These are phyloP conservation scores for Stomorhina lunata DNA, from an alignment of 2,888 invertebrate genomes.

Conservation along the genomic window DNA sequence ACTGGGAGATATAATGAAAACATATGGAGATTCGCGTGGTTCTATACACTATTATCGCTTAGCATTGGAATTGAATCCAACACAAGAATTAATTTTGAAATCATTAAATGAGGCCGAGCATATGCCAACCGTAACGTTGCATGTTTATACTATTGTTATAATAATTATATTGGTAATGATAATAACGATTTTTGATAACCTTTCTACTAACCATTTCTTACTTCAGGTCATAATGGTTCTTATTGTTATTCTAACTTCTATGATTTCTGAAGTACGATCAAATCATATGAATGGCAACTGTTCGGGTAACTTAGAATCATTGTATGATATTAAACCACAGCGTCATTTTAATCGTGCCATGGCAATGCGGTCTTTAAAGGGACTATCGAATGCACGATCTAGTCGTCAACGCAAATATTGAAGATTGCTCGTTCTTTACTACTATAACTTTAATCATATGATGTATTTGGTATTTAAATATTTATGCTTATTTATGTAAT, in stretches of 20 bases:
- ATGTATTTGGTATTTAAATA: conserved; percentile 22
- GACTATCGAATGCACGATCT: conserved; percentile 77
- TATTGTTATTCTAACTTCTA: conserved; percentile 88
- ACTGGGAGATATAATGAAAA: conserved; percentile 94
- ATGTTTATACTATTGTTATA: conserved; percentile 92
- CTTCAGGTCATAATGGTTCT: conserved; percentile 88
- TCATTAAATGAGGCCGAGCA: conserved; percentile 91
- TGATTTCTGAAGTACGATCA: conserved; percentile 77
- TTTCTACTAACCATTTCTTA: background rate
- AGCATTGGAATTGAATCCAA: conserved; percentile 90
- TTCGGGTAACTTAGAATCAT: conserved; percentile 60
- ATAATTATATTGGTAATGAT: conserved; percentile 92
- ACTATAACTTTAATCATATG: background rate
- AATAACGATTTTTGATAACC: too few relatives aligned
- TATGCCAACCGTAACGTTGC: conserved; percentile 89
- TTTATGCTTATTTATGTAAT: background rate
- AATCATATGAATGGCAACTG: conserved; percentile 70
- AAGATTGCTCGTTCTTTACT: background rate
- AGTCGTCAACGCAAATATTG: conserved; percentile 71
- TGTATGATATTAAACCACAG: conserved; percentile 85
- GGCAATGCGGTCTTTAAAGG: conserved; percentile 91
- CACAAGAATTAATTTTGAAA: conserved; percentile 89
- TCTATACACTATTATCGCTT: conserved; percentile 91
- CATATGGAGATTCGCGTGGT: conserved; percentile 93
- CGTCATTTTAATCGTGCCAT: conserved; percentile 93